Evolutionary conservation across 2,888 invertebrate genomes (phyloP).

Genomic region (Epinotia nisella): DNA sequence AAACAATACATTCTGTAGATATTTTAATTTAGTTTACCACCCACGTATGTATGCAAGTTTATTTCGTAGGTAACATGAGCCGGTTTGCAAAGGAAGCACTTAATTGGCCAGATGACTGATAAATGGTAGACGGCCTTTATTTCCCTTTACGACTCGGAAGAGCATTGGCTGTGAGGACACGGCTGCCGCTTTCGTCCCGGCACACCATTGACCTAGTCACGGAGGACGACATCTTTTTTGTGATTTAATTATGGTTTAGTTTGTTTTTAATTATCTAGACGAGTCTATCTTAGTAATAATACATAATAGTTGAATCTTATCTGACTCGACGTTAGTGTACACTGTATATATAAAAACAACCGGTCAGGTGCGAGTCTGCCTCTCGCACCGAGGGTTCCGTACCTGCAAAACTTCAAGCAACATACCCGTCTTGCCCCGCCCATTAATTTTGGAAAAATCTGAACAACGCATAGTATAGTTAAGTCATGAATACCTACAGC

Average conservation of each 20-base stretch:
- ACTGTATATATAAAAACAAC: too few species aligned
- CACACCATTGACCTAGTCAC: slow-evolving; percentile 34
- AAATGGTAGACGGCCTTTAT: slow-evolving; percentile 19
- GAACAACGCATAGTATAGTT: too few species aligned
- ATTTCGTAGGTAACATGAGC: slow-evolving; percentile 12
- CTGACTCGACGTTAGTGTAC: too few species aligned
- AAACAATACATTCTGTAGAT: too few species aligned
- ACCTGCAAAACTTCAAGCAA: too few species aligned
- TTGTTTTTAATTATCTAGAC: neutral
- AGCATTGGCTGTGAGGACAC: slow-evolving; percentile 30
- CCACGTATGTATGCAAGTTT: slow-evolving; percentile 6
- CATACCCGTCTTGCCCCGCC: too few species aligned
- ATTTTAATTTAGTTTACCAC: neutral
- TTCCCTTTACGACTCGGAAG: slow-evolving; percentile 30
- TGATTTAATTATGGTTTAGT: neutral
- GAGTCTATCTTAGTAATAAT: neutral
- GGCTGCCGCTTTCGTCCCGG: slow-evolving; percentile 18
- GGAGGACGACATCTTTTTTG: slow-evolving; percentile 28
- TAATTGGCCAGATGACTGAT: slow-evolving; percentile 27
- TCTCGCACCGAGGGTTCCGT: too few species aligned
- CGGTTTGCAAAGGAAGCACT: slow-evolving; percentile 26
- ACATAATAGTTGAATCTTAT: too few species aligned
- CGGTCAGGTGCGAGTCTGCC: too few species aligned
- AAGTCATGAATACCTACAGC: too few species aligned
- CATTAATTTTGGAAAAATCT: too few species aligned